A percentile compares a stretch with the other conserved stretches of the same genome.
These are phyloP conservation scores for Drosophila nikananu DNA, from an alignment of 1,140 invertebrate genomes.

Conservation along the genomic window DNA sequence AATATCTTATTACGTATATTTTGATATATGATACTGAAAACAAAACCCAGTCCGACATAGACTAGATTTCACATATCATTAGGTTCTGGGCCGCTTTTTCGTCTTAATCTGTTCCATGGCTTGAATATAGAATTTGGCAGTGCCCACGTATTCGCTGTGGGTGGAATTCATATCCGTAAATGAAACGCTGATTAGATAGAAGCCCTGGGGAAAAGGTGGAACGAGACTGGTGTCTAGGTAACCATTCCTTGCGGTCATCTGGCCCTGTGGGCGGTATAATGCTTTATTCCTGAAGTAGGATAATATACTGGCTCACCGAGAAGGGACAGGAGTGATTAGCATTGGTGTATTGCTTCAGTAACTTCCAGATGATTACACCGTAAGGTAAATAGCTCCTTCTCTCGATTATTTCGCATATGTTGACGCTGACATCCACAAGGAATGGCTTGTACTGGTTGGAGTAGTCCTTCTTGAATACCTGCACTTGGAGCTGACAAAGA, in stretches of 20 bases:
- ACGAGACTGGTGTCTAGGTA: constrained; percentile 18
- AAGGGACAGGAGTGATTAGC: constrained; percentile 44
- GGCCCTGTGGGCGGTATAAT: constrained; percentile 16
- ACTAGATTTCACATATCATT: not conserved
- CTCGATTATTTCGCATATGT: constrained; percentile 27
- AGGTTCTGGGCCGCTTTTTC: not conserved
- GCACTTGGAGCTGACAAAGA: not conserved
- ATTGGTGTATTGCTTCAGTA: constrained; percentile 22
- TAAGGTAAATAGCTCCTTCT: constrained; percentile 26
- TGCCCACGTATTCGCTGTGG: constrained; percentile 9
- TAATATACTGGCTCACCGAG: constrained; percentile 3
- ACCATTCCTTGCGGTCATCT: constrained; percentile 19
- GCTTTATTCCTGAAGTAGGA: not conserved
- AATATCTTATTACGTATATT: not conserved
- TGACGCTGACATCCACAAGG: constrained; percentile 23
- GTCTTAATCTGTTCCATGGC: constrained; percentile 25
- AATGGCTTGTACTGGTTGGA: constrained; percentile 48
- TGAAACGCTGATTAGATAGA: constrained; percentile 12
- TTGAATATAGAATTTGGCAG: constrained; percentile 30
- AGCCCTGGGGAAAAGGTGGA: constrained; percentile 32
- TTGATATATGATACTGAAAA: not conserved
- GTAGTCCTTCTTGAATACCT: constrained; percentile 40
- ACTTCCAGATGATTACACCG: constrained; percentile 12
- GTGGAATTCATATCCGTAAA: constrained; percentile 13
- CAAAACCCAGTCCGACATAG: not conserved